phyloP scores from a whole-genome alignment of 1,140 invertebrate genomes.

The Phymastichus coffea region DNA sequence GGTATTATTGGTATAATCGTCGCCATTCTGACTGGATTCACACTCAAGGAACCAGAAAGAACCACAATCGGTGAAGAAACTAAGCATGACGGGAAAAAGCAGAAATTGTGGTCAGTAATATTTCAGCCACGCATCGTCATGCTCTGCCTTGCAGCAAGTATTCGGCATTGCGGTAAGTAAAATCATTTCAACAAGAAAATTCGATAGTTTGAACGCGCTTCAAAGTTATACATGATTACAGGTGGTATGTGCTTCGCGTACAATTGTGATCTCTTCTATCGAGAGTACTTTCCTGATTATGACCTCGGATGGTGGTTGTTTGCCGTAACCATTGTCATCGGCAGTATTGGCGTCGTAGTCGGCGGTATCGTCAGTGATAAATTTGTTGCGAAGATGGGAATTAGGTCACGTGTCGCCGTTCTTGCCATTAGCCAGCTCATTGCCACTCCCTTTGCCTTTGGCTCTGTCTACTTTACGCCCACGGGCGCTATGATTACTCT shows the following conservation, averaged over 20 bases:
- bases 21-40: constrained; percentile 71
- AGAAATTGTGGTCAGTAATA: constrained; percentile 72
- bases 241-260: constrained; percentile 88
- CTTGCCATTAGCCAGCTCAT: constrained; percentile 82
- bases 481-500: constrained; percentile 83
- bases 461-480: constrained; percentile 81
- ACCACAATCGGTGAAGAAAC: constrained; percentile 67
- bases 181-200: too few species aligned
- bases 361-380: constrained; percentile 88
- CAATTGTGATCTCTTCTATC: constrained; percentile 86
- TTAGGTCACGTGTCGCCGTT: constrained; percentile 80
- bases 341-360: constrained; percentile 82
- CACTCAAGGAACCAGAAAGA: constrained; percentile 75
- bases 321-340: constrained; percentile 82
- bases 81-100: constrained; percentile 50
- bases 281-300: constrained; percentile 82
- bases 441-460: constrained; percentile 85
- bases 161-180: constrained; percentile 82
- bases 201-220: too few species aligned
- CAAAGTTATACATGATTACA: constrained; percentile 38
- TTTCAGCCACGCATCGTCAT: constrained; percentile 76
- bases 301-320: constrained; percentile 87
- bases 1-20: constrained; percentile 80
- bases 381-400: constrained; percentile 83
- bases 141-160: constrained; percentile 82